Base-by-base conservation (phyloP, 2,113 vertebrate genomes). In the Mola mola region DNA sequence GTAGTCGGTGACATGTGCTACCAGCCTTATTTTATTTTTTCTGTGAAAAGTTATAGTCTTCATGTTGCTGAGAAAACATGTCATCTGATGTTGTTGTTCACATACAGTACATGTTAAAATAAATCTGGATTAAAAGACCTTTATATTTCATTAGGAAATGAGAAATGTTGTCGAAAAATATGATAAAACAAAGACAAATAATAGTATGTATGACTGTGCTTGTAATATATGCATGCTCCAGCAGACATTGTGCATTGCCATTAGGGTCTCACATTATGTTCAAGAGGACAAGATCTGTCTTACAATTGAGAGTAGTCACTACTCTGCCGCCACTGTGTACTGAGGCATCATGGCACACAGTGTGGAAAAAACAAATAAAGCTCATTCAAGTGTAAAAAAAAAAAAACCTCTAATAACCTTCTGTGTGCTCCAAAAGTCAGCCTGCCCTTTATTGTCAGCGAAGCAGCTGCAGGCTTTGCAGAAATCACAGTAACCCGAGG, bases 391-490 rank as follows among this genome's bases (percentile, higher is more conserved):
- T 43, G 58, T 37, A 49, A 48, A 38, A 47, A 58, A 38, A 47
- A 58, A 70, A 19, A 52, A 17, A 4, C 22, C 57, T 63, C 50
- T 65, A 72, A 68, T 44, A 66, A 73, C 29, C 42, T 11, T 25
- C 20, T 48, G 26, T 33, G 37, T 60, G 38, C 53, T 40, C 49
- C n/a, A 36, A 58, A 62, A 69, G 50, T 51, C 61, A 20, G 34
- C 10, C 44, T 62, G 33, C 56, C 53, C 43, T 62, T 68, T 13
- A 21, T 22, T 57, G 48, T 58, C 46, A 38, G 38, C 15, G 28
- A 37, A 48, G 50, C 71, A 48, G 72, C 71, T 75, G 67, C 49
- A 72, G 44, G 64, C 48, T 47, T 37, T 38, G 40, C 55, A 58
- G 41, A 58, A 62, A 48, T 49, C 48, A 66, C 63, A 44, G 33